Conservation (phyloP, 1,140 invertebrate genomes). For the Mycetomoellerius zeteki region DNA sequence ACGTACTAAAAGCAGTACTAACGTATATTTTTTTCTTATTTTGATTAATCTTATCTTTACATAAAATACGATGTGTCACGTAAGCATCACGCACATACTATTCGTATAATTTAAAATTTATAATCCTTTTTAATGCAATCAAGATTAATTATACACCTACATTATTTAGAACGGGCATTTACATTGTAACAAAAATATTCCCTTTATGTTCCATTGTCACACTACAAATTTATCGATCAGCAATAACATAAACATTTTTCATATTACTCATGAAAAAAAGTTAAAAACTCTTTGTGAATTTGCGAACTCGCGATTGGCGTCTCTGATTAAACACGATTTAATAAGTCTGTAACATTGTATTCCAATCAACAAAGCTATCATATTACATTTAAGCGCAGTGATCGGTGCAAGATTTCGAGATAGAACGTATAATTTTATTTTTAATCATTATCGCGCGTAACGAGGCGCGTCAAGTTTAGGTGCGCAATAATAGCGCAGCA, state of each 20-base stretch:
- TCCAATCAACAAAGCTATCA: conserved; percentile 36
- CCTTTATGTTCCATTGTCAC: not conserved
- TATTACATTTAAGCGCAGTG: conserved; percentile 36
- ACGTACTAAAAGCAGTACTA: not conserved
- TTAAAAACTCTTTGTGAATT: not conserved
- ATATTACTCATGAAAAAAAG: not conserved
- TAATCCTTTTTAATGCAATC: conserved; percentile 13
- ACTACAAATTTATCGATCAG: not conserved
- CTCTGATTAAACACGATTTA: conserved; percentile 19
- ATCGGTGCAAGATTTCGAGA: conserved; percentile 37
- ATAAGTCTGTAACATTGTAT: not conserved
- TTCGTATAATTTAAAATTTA: conserved; percentile 43
- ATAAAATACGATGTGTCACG: conserved; percentile 5
- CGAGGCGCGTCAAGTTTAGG: conserved; percentile 60
- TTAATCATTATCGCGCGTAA: conserved; percentile 59
- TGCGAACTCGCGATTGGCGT: not conserved
- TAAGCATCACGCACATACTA: not conserved
- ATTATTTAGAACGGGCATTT: not conserved
- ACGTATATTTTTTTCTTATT: not conserved
- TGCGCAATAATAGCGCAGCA: conserved; percentile 51
- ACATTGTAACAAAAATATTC: not conserved
- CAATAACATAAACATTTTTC: not conserved
- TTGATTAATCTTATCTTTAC: conserved; percentile 9
- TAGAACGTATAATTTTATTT: conserved; percentile 56
- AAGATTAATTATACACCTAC: not conserved